phyloP scores from a whole-genome alignment of 1,140 invertebrate species.

The Drosophila biarmipes region DNA sequence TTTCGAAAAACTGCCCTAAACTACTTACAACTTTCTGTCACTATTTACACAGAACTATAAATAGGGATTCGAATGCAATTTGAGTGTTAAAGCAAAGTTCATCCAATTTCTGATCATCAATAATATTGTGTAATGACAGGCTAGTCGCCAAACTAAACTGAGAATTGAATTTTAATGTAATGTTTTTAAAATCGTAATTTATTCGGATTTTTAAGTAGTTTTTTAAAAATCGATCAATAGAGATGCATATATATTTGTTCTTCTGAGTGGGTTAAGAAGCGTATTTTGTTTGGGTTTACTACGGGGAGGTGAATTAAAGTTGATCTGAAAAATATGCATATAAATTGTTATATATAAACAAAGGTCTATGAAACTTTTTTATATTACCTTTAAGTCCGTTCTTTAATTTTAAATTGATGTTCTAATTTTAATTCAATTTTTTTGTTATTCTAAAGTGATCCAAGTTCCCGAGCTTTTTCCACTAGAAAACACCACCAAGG shows the following conservation, averaged over 20 bases:
- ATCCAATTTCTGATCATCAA: slow-evolving; percentile 56
- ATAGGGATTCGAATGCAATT: slow-evolving; percentile 51
- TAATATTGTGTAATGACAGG: slow-evolving; percentile 33
- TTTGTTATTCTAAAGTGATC: background rate
- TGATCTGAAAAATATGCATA: too few relatives aligned
- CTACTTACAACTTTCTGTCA: slow-evolving; percentile 51
- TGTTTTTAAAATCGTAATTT: slow-evolving; percentile 63
- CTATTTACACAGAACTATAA: slow-evolving; percentile 30
- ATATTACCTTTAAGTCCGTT: too few relatives aligned
- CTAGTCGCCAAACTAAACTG: slow-evolving; percentile 43
- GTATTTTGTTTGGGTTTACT: background rate
- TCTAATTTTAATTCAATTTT: background rate
- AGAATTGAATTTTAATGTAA: slow-evolving; percentile 57
- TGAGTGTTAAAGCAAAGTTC: slow-evolving; percentile 71
- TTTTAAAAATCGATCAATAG: slow-evolving; percentile 75
- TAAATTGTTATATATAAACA: too few relatives aligned
- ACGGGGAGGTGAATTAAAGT: background rate
- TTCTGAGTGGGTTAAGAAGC: slow-evolving; percentile 77
- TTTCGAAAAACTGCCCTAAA: slow-evolving; percentile 51
- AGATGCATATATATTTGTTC: slow-evolving; percentile 80
- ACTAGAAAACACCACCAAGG: slow-evolving; percentile 20
- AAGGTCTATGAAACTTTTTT: too few relatives aligned
- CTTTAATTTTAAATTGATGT: background rate
- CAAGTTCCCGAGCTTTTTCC: slow-evolving; percentile 3
- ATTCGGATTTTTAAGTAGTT: slow-evolving; percentile 74